Evolutionary conservation across 2,113 vertebrate genomes (phyloP), one percentile per base, ranked within the genome.

Genomic region (Mobula birostris): DNA sequence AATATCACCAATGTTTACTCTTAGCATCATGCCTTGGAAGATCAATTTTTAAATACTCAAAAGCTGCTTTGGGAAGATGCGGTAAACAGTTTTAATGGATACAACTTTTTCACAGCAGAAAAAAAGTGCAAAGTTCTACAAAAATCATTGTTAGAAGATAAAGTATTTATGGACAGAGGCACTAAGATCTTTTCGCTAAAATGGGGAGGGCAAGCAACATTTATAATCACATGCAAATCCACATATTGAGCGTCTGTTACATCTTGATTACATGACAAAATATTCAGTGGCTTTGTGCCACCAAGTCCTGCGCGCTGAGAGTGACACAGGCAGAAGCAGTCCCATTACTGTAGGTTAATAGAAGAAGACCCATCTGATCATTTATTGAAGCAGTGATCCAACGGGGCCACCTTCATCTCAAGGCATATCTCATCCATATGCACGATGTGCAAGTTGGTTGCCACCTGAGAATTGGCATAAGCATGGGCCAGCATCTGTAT

Each of bases 281-380:
- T 95, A 96, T 95, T 96, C 95, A 95, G 94, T 94, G 72, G 88
- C 94, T 72, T 74, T 83, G 11, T 88, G 94, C 94, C 74, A 68
- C 66, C 2, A 91, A 92, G 82, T 94, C 94, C 94, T 94, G 85
- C 32, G 63, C 94, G 95, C 96, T 94, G 94, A 92, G 94, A 95
- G 94, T 95, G 94, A 95, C 94, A 95, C 11, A 93, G 95, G 94
- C 95, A 95, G 14, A 78, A 58, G 91, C 95, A 68, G 90, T 95
- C 85, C 94, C 94, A 94, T 95, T 95, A 95, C 94, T 7, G 15
- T 58, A 94, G 94, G 95, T 95, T 96, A 96, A 96, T 95, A 95
- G 95, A 95, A 96, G 94, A 85, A 96, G 95, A 94, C 94, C 94
- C 94, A 95, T 95, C 94, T 95, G 95, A 95, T 95, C 94, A 90